Evolutionary conservation across 2,113 vertebrate species (phyloP), one percentile per base, ranked within the genome.

Genomic region (Paramisgurnus dabryanus): DNA sequence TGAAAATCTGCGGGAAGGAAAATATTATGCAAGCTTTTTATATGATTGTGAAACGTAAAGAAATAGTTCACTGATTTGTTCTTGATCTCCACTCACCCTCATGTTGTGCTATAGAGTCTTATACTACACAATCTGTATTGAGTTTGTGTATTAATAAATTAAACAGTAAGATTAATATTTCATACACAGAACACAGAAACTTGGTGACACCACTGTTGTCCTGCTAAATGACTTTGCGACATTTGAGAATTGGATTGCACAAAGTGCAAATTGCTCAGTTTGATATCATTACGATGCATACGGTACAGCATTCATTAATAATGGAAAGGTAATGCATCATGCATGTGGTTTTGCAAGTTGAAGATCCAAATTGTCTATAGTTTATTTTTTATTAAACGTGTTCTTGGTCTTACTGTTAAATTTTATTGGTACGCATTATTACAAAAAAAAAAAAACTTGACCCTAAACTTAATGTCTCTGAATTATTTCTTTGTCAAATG

Each of bases 141-240:
- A 43, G 39, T 60, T 60, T 40, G 41, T 60, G 57, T 6, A 58
- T 69, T 43, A 41, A 72, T 41, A 43, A 58, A 45, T 4, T 7
- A 41, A 73, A 73, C 17, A 60, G 15, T 41, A 18, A 22, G 22
- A 73, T 60, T 43, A 73, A 60, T 73, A 73, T 73, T 45, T 73
- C 41, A 73, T 73, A 17, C 17, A 6, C 41, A 7, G 40, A 18
- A 57, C 34, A 57, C 39, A 41, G 17, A 53, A 60, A 22, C 40
- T n/a, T 22, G 70, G 39, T 60, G 70, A 73, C 17, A 7, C 7
- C 55, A n/a, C 13, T 60, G 55, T 60, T 60, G n/a, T 73, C 60
- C 11, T 7, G 9, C 6, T 60, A 60, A 60, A 73, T 73, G 55
- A 12, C n/a, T 60, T 11, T 60, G 55, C 22, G 55, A 73, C 40